phyloP scores from a whole-genome alignment of 2,797 vertebrate genomes.

The Lepus townsendii region DNA sequence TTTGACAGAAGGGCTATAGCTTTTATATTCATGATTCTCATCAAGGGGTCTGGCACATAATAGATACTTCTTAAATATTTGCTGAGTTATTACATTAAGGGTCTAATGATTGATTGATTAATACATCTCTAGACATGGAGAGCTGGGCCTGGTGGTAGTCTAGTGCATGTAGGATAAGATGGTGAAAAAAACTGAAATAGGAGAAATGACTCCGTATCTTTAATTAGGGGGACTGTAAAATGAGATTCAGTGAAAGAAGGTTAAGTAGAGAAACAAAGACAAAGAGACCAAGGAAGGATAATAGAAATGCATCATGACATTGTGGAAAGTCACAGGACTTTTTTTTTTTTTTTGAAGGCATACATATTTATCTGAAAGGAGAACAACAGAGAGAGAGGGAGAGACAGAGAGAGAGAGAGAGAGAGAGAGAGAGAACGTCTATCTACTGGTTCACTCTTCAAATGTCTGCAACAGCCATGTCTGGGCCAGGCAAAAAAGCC shows the following conservation, averaged over 20 bases:
- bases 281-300: background rate
- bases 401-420: too few relatives aligned
- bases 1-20: background rate
- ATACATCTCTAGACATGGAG: background rate
- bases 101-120: background rate
- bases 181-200: background rate
- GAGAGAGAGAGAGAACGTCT: too few relatives aligned
- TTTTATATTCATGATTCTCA: constrained; percentile 25
- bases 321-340: background rate
- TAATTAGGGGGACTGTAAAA: background rate
- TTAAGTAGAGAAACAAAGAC: constrained; percentile 8
- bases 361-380: too few relatives aligned
- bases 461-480: too few relatives aligned
- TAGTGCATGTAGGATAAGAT: background rate
- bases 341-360: too few relatives aligned
- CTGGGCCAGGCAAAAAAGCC: too few relatives aligned
- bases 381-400: too few relatives aligned
- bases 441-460: too few relatives aligned
- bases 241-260: background rate
- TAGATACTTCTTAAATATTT: background rate
- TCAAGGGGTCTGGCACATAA: background rate
- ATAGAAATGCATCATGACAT: background rate
- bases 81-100: constrained; percentile 13
- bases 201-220: background rate
- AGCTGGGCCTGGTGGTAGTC: background rate